Evolutionary conservation across 2,797 vertebrate genomes (phyloP), one percentile per base, ranked within the genome.

Genomic region (Karalla daura): DNA sequence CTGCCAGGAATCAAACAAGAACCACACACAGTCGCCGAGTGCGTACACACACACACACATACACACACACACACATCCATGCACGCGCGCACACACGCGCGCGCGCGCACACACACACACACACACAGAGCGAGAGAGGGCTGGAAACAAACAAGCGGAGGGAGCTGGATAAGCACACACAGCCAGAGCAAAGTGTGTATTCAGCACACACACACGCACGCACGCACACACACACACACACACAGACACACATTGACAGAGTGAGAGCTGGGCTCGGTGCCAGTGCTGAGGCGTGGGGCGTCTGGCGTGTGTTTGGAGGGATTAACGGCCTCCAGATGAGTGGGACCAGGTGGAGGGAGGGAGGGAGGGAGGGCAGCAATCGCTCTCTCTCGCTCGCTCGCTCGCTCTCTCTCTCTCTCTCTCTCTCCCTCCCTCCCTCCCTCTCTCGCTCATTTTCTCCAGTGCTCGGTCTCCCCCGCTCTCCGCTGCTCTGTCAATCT

Each of bases 271-370:
- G 92, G 92, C 91, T 90, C 79, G 65, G 83, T 88, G 92, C 92
- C 92, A 92, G 87, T 24, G 72, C 85, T 86, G 91, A 91, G 89
- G 92, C 89, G 87, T 87, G 86, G 90, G 89, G 90, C 88, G 89
- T 90, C 90, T 93, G 91, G 90, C 89, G 88, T 90, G 92, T 90
- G 92, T 90, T 92, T 90, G 89, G 90, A 88, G 89, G 90, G 92
- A 93, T 93, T 93, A 93, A 92, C 90, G 78, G 90, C 92, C 88
- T 91, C 89, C 90, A 92, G 89, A 92, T 92, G 91, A 92, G 90
- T 86, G 88, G 88, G 88, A 90, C 90, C 89, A 91, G 88, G 91
- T 92, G 89, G 88, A 89, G 90, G 89, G 87, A 86, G 86, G 90
- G 88, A 90, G 91, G 89, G 88, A 89, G 90, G 89, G 87, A 86